These are phyloP conservation scores for Coilia nasus DNA, from an alignment of 2,797 vertebrate species.

Conservation along the genomic window DNA sequence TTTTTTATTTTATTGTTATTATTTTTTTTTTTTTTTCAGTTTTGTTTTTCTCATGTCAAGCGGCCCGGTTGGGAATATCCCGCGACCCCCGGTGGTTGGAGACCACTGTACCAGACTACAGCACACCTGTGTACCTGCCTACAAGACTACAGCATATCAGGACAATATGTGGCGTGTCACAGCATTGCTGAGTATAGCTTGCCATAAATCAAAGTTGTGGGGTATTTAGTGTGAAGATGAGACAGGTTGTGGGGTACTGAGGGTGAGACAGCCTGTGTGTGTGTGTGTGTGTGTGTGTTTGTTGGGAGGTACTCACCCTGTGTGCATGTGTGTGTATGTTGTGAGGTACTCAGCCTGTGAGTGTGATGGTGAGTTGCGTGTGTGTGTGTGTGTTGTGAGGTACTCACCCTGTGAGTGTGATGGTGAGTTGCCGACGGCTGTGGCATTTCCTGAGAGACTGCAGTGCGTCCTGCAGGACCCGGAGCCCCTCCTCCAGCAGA, in stretches of 20 bases:
- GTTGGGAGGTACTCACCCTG: neutral
- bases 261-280: neutral
- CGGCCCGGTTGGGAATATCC: too few relatives aligned
- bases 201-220: too few relatives aligned
- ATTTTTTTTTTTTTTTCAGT: too few relatives aligned
- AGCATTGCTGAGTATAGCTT: too few relatives aligned
- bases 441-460: neutral
- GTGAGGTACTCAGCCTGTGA: neutral
- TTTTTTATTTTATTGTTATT: too few relatives aligned
- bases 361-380: neutral
- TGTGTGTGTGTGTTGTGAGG: neutral
- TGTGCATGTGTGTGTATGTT: neutral
- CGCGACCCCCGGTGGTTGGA: too few relatives aligned
- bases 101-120: too few relatives aligned
- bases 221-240: too few relatives aligned
- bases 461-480: neutral
- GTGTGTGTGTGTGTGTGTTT: neutral
- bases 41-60: too few relatives aligned
- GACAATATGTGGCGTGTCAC: too few relatives aligned
- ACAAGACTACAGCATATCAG: too few relatives aligned
- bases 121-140: too few relatives aligned
- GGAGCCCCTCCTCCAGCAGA: neutral
- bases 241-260: neutral
- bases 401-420: slow-evolving; percentile 4
- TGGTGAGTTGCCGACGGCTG: neutral